phyloP scores from a whole-genome alignment of 2,888 invertebrate genomes.

The Drosophila mayaguana region DNA sequence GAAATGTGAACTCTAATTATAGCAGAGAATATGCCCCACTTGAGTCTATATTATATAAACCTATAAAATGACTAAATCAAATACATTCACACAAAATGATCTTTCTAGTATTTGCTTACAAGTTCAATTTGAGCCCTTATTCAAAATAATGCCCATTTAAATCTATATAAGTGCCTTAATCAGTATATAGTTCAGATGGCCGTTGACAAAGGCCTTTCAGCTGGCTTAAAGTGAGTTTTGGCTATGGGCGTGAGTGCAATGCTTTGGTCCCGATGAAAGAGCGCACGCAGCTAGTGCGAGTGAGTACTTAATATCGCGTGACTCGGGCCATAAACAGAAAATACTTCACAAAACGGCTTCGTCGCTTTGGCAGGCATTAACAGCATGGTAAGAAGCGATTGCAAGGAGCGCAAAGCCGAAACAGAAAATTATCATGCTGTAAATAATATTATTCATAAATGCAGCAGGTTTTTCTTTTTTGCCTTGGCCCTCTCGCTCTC shows the following conservation, averaged over 20 bases:
- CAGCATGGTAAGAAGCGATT: constrained; percentile 62
- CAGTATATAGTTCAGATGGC: constrained; percentile 16
- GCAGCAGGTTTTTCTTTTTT: constrained; percentile 38
- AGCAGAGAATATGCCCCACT: neutral
- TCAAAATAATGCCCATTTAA: neutral
- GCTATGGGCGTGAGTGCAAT: constrained; percentile 33
- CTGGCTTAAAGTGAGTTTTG: constrained; percentile 27
- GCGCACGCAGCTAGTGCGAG: constrained; percentile 54
- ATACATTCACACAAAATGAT: neutral
- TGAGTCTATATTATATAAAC: neutral
- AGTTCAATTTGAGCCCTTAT: neutral
- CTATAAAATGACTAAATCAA: neutral
- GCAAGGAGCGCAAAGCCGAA: constrained; percentile 46
- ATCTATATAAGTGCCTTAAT: neutral
- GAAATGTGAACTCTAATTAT: neutral
- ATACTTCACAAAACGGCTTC: constrained; percentile 81
- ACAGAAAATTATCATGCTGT: constrained; percentile 78
- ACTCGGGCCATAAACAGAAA: constrained; percentile 80
- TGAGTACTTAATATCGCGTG: constrained; percentile 64
- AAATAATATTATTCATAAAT: constrained; percentile 82
- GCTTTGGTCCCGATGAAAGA: constrained; percentile 58
- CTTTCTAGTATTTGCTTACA: neutral
- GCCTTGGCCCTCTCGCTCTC: neutral
- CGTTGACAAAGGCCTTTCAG: constrained; percentile 18
- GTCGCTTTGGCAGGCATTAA: constrained; percentile 72